Conservation (phyloP, 2,797 vertebrate genomes). For the Nasua narica region DNA sequence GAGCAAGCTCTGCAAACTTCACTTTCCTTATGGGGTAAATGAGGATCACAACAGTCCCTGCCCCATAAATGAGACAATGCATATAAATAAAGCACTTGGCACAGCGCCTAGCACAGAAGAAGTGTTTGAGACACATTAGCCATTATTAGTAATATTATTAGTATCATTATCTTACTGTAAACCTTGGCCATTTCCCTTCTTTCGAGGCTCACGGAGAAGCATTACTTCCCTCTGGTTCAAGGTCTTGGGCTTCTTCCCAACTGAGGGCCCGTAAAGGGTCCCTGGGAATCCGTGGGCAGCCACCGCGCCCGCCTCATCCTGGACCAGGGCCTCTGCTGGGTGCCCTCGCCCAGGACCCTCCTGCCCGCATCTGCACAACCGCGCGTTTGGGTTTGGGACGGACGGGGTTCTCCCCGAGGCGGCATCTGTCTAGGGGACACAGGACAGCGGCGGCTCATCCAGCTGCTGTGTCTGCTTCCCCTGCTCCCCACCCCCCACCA, state of each 20-base stretch:
- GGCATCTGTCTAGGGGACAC: neutral
- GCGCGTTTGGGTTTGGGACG: too few species aligned
- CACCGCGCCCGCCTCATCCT: neutral
- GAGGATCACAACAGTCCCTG: neutral
- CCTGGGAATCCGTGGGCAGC: neutral
- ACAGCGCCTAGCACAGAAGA: neutral
- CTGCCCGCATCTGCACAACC: too few species aligned
- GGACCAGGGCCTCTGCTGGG: neutral
- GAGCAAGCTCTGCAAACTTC: neutral
- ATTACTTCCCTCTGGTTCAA: neutral
- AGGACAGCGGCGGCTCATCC: neutral
- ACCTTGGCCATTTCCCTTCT: neutral
- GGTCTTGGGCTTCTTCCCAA: neutral
- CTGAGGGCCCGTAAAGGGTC: neutral
- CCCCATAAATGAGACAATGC: neutral
- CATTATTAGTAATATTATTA: neutral
- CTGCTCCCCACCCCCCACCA: rapidly evolving
- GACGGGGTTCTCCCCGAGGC: neutral
- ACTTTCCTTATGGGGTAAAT: neutral
- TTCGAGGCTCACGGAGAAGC: neutral
- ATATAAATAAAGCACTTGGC: neutral
- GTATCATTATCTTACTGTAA: neutral
- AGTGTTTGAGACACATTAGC: neutral
- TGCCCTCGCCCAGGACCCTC: neutral
- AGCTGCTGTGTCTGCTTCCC: neutral